Evolutionary conservation across 2,113 vertebrate species (phyloP).

Genomic region (Cebus imitator): DNA sequence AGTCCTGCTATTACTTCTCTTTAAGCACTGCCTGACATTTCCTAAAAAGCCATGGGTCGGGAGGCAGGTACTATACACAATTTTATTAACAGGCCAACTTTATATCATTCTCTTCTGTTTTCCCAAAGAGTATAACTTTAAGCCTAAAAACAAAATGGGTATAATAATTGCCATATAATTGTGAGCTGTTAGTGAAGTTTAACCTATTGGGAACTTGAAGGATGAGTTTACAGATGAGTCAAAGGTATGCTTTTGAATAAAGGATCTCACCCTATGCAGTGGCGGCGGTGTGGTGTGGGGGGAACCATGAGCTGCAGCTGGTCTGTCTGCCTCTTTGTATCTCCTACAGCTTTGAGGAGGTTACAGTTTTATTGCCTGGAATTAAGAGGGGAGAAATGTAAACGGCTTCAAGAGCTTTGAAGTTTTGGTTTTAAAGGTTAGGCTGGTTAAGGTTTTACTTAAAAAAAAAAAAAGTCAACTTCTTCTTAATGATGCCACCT

Average conservation of each 20-base stretch:
- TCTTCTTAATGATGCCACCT: neutral
- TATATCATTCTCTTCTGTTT: conserved; percentile 10
- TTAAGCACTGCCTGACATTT: neutral
- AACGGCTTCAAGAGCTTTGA: conserved; percentile 39
- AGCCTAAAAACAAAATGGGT: neutral
- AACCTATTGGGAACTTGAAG: neutral
- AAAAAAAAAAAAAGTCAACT: neutral
- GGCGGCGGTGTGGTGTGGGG: neutral
- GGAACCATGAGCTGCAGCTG: neutral
- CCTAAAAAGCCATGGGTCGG: neutral
- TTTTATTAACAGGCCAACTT: conserved; percentile 39
- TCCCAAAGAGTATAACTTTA: neutral
- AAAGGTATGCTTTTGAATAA: neutral
- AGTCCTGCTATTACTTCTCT: neutral
- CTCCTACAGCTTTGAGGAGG: neutral
- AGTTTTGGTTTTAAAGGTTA: conserved; percentile 39
- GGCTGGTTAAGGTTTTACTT: conserved; percentile 31
- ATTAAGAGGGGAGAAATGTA: conserved; percentile 34
- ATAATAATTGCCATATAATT: neutral
- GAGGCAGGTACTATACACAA: neutral
- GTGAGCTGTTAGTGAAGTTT: neutral
- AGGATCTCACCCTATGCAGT: neutral
- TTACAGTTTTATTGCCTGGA: conserved; percentile 56
- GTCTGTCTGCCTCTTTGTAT: neutral
- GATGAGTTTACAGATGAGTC: neutral